Conservation (phyloP, 2,113 vertebrate genomes). For the Siniperca chuatsi region DNA sequence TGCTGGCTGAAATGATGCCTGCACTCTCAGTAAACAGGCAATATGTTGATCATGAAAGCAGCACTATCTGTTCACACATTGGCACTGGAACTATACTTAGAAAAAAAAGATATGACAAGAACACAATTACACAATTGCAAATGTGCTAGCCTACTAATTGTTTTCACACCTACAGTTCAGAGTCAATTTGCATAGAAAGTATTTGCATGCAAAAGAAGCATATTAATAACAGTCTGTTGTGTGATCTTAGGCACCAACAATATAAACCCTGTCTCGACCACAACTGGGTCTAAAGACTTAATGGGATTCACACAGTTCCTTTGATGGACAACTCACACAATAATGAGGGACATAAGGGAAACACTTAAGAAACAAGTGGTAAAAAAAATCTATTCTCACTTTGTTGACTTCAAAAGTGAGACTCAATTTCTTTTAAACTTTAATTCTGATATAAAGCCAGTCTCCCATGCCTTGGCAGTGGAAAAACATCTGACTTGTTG, state of each 20-base stretch:
- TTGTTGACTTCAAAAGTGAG: slow-evolving; percentile 16
- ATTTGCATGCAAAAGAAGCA: slow-evolving; percentile 18
- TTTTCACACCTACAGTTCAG: slow-evolving; percentile 22
- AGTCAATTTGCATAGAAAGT: slow-evolving; percentile 28
- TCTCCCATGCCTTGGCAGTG: neutral
- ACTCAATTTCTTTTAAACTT: neutral
- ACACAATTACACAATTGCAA: neutral
- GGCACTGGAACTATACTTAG: neutral
- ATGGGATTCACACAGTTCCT: slow-evolving; percentile 2
- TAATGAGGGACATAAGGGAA: neutral
- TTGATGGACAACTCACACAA: slow-evolving; percentile 7
- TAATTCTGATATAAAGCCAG: slow-evolving; percentile 2
- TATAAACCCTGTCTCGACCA: neutral
- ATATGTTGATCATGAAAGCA: slow-evolving; percentile 29
- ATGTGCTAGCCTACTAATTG: slow-evolving; percentile 19
- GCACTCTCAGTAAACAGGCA: slow-evolving; percentile 28
- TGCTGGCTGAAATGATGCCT: slow-evolving; percentile 26
- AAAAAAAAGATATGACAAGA: neutral
- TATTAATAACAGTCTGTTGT: slow-evolving; percentile 25
- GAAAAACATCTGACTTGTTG: neutral
- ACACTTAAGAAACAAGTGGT: neutral
- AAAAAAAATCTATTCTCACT: neutral
- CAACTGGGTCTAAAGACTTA: slow-evolving; percentile 1
- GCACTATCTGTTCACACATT: neutral
- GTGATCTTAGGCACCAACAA: neutral